Conservation (phyloP, 2,888 invertebrate species). For the Cephus spinipes region DNA sequence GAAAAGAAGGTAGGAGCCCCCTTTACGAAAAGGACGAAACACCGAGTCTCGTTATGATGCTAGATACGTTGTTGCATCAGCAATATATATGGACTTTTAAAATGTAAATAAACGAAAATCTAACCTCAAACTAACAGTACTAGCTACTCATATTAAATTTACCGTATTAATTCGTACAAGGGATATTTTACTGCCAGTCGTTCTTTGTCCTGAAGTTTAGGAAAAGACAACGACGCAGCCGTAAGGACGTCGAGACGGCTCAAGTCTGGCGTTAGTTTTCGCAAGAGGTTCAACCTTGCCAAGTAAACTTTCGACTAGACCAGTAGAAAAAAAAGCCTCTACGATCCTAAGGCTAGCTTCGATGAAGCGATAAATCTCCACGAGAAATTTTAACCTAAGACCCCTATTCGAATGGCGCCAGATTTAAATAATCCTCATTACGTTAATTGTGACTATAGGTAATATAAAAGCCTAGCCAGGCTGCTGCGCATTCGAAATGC, state of each 20-base stretch:
- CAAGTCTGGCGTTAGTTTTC: background rate
- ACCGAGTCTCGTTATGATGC: background rate
- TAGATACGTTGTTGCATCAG: background rate
- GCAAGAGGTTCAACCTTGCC: background rate
- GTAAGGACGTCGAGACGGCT: background rate
- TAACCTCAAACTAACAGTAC: background rate
- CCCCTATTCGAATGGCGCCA: background rate
- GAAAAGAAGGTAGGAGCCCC: background rate
- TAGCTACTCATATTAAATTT: background rate
- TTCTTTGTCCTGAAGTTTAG: background rate
- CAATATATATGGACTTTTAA: background rate
- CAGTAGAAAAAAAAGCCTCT: background rate
- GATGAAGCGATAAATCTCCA: background rate
- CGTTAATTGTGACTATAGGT: background rate
- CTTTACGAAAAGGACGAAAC: background rate
- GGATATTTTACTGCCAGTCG: background rate
- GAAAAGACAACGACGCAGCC: background rate
- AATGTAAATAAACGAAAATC: background rate
- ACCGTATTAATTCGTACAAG: background rate
- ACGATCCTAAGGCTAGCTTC: background rate
- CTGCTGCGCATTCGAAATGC: background rate
- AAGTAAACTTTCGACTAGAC: background rate
- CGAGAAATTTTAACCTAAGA: background rate
- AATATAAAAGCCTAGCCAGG: background rate
- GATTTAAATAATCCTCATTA: background rate